Base-by-base conservation (phyloP, 2,113 vertebrate species). In the Otus sunia region DNA sequence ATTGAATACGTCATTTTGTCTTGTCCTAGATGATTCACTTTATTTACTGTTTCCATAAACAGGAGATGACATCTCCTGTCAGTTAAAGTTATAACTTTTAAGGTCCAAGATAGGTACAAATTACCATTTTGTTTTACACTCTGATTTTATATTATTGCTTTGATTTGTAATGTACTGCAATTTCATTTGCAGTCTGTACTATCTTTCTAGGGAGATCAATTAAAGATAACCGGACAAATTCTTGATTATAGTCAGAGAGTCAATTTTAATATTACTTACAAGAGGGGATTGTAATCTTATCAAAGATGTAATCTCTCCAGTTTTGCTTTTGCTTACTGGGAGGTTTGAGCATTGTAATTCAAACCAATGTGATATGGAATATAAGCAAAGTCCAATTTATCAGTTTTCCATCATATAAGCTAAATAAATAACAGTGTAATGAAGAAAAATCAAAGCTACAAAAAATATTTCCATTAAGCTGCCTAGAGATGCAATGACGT, bases 191-290 rank as follows among this genome's bases (percentile, higher is more conserved):
- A 95, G 84, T 92, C 94, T 92, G 26, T 52, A 66, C 45, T 96
- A 59, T 96, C 78, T 92, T 97, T 96, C 95, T 74, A 91, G 80
- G 67, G 43, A 97, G 94, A 97, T 97, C 92, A 98, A 97, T 97
- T 97, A 98, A 97, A 98, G 96, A 98, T 97, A 97, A 96, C 94
- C 14, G 12, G 84, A 95, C 92, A 97, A 98, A 97, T 94, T 79
- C 74, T 91, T 97, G 81, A 96, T 97, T 97, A 82, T 90, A 97
- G 97, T 96, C 77, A 89, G 88, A 92, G 83, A 97, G 66, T 74
- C 86, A 96, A 96, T 97, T 98, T 98, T 97, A 96, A 96, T 96
- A 97, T 97, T 96, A 94, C 56, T 95, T 97, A 71, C 71, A 96
- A 90, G 53, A 94, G 74, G 72, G 81, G 37, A 92, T 41, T 93